Evolutionary conservation across 2,888 invertebrate genomes (phyloP), one percentile per base, ranked within the genome.

Genomic region (Pantelozetes paolii): DNA sequence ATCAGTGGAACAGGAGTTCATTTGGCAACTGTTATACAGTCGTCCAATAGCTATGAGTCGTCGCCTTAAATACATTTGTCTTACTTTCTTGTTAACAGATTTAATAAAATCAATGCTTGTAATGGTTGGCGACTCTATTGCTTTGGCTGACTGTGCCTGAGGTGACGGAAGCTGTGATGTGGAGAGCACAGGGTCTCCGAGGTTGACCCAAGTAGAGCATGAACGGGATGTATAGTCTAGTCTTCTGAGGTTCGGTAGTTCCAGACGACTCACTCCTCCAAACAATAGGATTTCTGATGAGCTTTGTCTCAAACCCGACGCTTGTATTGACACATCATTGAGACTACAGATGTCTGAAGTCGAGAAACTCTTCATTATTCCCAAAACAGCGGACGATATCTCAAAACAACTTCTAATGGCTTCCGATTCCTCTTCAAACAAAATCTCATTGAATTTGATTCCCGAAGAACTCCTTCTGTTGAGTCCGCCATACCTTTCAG

Each of bases 151-250:
- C 40, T 77, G 76, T 23, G 79, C 88, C 80, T 91, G 91, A 0
- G 91, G 91, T 1, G 91, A 91, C 0, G 92, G 92, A 77, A 92
- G 82, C 81, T 91, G 91, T 0, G 91, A 91, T 0, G 90, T 90
- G 71, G 88, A 87, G 0, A 87, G 86, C 32, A 88, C 54, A 11
- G 72, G 70, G 80, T 89, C 89, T 0, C 92, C 92, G 2, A 91
- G 91, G 77, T 89, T 91, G 0, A 91, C 92, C 91, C 92, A 92
- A 0, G 91, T 92, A 77, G 90, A 90, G 82, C 91, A 91, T 0
- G 91, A 91, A 3, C 92, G 85, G 13, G 86, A 87, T 26, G 86
- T 84, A 67, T 71, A 74, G 30, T 74, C 71, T 18, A 62, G 62
- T 62, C 62, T 6, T 18, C 62, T 28, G 1, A 62, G 30, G 32